Conservation (phyloP, 2,888 invertebrate species). For the Dryocosmus kuriphilus region DNA sequence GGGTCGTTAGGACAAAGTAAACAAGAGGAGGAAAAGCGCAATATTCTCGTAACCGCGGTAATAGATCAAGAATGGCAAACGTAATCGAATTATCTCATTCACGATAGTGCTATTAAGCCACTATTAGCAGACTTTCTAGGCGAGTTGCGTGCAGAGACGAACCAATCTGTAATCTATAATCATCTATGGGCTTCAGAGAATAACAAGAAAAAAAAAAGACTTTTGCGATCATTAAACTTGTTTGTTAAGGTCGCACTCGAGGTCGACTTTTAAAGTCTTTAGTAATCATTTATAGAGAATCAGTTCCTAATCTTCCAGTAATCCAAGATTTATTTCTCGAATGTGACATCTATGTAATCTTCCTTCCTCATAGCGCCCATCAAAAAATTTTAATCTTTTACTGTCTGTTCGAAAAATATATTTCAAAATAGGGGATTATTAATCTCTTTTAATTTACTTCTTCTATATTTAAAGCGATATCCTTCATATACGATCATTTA, state of each 20-base stretch:
- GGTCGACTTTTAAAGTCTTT: constrained; percentile 4
- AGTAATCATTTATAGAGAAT: background rate
- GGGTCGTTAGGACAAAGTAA: background rate
- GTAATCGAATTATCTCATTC: constrained; percentile 38
- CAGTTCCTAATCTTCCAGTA: background rate
- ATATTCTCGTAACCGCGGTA: constrained; percentile 26
- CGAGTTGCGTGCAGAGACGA: constrained; percentile 29
- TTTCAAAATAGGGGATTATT: background rate
- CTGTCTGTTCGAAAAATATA: background rate
- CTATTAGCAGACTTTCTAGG: constrained; percentile 33
- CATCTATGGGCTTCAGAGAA: background rate
- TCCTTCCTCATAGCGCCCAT: background rate
- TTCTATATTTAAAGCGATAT: background rate
- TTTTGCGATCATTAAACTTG: constrained; percentile 5
- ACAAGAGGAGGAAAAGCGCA: constrained; percentile 1
- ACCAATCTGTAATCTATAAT: constrained; percentile 15
- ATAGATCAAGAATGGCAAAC: constrained; percentile 36
- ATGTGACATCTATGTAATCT: background rate
- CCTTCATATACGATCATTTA: no score
- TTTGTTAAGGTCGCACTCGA: constrained; percentile 1
- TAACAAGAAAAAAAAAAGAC: background rate
- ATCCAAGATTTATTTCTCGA: background rate
- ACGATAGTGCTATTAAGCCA: constrained; percentile 33
- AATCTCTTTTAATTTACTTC: background rate
- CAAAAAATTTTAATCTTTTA: background rate